These are phyloP conservation scores for Cephonodes hylas DNA, from an alignment of 2,888 invertebrate species.

Conservation along the genomic window DNA sequence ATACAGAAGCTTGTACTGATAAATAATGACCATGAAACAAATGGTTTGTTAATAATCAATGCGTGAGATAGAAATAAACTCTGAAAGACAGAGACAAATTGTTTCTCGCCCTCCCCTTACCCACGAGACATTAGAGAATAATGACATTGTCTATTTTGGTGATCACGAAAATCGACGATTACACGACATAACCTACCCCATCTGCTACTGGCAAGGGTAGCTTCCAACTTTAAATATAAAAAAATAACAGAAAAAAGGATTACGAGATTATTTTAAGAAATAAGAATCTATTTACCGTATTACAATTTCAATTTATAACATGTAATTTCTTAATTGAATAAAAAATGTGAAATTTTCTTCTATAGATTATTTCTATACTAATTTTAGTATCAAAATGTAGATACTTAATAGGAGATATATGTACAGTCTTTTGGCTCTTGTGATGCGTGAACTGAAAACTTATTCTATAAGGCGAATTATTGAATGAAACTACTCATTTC, in stretches of 20 bases:
- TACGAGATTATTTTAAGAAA: too few relatives aligned
- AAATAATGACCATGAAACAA: neutral
- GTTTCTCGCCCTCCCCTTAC: neutral
- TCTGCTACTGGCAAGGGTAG: too few relatives aligned
- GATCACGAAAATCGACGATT: neutral
- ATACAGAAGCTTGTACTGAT: too few relatives aligned
- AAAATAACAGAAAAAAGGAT: too few relatives aligned
- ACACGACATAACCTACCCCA: too few relatives aligned
- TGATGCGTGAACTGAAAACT: neutral
- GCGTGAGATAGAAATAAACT: neutral
- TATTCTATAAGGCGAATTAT: neutral
- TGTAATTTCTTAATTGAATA: neutral
- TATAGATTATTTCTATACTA: too few relatives aligned
- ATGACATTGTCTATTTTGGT: neutral
- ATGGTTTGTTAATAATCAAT: neutral
- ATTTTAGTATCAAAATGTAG: neutral
- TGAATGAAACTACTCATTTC: constrained; percentile 7
- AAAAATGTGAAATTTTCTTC: too few relatives aligned
- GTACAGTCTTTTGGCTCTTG: too few relatives aligned
- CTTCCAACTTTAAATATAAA: too few relatives aligned
- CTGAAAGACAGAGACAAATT: neutral
- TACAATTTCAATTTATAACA: neutral
- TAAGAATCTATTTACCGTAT: too few relatives aligned
- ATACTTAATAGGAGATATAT: too few relatives aligned
- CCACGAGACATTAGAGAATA: neutral